Evolutionary conservation across 2,113 vertebrate species (phyloP).

Genomic region (Phalacrocorax brasilianus): DNA sequence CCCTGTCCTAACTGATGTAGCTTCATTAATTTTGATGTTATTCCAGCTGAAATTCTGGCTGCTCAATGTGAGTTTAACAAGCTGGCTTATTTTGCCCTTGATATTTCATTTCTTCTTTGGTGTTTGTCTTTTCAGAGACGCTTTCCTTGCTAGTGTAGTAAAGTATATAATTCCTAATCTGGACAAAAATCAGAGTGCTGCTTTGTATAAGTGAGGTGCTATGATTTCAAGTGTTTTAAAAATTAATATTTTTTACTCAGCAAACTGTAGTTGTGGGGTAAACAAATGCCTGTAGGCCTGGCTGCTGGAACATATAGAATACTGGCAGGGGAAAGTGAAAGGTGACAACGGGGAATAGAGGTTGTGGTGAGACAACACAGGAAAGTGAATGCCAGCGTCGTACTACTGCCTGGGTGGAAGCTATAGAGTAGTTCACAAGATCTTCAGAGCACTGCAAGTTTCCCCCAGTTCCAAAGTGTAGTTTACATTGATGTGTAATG

Average conservation of each 20-base stretch:
- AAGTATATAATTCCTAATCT: not conserved
- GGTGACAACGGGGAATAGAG: rapidly evolving
- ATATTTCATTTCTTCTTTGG: not conserved
- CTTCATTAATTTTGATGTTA: not conserved
- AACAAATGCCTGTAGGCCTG: not conserved
- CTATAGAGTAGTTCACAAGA: not conserved
- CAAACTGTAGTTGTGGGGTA: not conserved
- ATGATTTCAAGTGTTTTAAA: not conserved
- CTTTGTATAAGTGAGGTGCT: not conserved
- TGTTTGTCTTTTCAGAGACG: not conserved
- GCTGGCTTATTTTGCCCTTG: not conserved
- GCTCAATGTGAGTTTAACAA: not conserved
- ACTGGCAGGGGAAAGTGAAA: rapidly evolving
- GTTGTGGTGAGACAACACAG: not conserved
- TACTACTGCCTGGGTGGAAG: not conserved
- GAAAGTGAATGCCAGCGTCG: rapidly evolving
- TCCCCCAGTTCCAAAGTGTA: not conserved
- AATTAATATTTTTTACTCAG: not conserved
- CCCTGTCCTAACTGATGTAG: not conserved
- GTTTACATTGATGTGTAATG: not conserved
- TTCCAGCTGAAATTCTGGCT: not conserved
- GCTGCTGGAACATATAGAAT: not conserved
- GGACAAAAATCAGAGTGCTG: not conserved
- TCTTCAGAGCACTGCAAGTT: not conserved
- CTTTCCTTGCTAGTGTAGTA: not conserved